Conservation (phyloP, 1,140 invertebrate species). For the Panulirus ornatus region DNA sequence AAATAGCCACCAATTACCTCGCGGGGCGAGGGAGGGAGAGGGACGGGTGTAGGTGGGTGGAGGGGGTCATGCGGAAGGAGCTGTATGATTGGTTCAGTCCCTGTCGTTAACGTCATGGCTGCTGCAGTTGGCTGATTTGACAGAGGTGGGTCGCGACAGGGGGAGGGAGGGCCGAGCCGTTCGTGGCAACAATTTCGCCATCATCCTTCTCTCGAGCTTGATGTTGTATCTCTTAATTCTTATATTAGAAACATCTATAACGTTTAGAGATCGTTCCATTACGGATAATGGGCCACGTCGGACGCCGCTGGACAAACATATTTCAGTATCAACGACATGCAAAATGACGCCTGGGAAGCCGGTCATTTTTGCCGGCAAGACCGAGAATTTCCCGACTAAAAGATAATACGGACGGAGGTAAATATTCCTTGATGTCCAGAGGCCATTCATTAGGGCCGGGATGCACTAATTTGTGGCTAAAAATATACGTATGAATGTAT, state of each 20-base stretch:
- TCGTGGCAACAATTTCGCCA: background rate
- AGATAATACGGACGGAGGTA: background rate
- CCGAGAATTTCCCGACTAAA: background rate
- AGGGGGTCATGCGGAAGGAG: no score
- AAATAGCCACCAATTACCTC: background rate
- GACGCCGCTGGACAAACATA: background rate
- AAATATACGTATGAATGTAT: background rate
- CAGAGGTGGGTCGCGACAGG: background rate
- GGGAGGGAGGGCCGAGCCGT: no score
- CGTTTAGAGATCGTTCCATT: background rate
- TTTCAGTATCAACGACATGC: background rate
- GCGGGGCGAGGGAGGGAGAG: background rate
- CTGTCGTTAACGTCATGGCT: background rate
- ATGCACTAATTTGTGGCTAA: background rate
- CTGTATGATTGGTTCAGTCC: background rate
- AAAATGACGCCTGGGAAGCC: background rate
- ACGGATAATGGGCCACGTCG: no score
- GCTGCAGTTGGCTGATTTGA: background rate
- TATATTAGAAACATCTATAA: background rate
- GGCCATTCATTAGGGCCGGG: background rate
- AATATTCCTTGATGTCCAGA: slow-evolving; percentile 1
- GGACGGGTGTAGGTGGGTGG: no score
- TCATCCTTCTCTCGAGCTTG: background rate
- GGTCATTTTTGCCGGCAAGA: background rate
- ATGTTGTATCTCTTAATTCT: background rate